Conservation (phyloP, 2,113 vertebrate species). For the Neotoma lepida region DNA sequence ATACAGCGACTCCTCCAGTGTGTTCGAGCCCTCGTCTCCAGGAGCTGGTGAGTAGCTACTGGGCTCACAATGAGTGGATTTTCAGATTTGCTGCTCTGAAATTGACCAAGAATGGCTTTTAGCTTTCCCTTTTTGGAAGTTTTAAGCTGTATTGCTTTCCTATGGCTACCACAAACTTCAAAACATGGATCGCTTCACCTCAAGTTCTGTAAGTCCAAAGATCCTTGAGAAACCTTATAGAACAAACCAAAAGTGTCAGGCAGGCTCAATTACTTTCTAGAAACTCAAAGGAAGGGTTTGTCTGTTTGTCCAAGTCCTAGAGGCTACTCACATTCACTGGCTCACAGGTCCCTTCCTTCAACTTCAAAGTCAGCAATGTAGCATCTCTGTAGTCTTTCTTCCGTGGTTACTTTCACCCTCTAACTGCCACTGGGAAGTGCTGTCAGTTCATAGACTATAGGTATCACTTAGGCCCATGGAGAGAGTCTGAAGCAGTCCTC, state of each 20-base stretch:
- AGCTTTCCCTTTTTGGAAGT: not conserved
- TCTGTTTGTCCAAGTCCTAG: not conserved
- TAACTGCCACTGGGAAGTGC: not conserved
- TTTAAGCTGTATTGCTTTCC: not conserved
- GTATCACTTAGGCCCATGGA: no score
- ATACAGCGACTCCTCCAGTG: conserved; percentile 94
- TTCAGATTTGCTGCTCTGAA: not conserved
- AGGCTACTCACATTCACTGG: not conserved
- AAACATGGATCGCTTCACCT: not conserved
- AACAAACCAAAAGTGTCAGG: not conserved
- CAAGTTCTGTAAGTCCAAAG: not conserved
- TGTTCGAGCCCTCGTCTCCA: conserved; percentile 96
- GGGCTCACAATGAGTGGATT: not conserved
- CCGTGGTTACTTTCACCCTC: not conserved
- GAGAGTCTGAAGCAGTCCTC: not conserved
- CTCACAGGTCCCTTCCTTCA: not conserved
- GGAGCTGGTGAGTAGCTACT: conserved; percentile 89
- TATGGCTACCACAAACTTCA: not conserved
- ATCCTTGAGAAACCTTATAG: not conserved
- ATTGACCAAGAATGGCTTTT: not conserved
- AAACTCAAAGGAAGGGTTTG: not conserved
- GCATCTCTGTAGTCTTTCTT: not conserved
- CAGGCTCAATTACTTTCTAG: not conserved
- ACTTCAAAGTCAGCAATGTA: not conserved
- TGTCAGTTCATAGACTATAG: not conserved